A percentile compares a stretch with the other conserved stretches of the same genome.
These are phyloP conservation scores for Ptiloglossa arizonensis DNA, from an alignment of 1,140 invertebrate genomes.

Conservation along the genomic window DNA sequence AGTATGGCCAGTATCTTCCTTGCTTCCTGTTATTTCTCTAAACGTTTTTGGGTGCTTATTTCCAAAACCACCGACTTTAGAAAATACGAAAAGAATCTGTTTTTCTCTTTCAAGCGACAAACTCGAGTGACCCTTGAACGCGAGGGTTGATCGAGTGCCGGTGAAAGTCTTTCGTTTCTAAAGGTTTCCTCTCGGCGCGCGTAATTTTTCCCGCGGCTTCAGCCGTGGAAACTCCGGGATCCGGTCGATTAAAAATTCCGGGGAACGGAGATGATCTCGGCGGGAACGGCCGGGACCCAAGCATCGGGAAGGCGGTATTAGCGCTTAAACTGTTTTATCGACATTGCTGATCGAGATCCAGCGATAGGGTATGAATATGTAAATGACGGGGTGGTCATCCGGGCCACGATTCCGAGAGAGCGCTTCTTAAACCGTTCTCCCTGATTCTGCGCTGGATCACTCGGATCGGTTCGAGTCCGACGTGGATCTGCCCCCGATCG, in stretches of 20 bases:
- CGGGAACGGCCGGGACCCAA: background rate
- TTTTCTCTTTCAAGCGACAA: too few species aligned
- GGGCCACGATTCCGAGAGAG: slow-evolving; percentile 35
- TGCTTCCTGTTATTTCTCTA: too few species aligned
- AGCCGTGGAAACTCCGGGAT: background rate
- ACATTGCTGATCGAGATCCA: slow-evolving; percentile 53
- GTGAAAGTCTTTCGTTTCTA: background rate
- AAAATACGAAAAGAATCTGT: too few species aligned
- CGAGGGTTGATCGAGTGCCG: too few species aligned
- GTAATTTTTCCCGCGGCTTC: slow-evolving; percentile 5
- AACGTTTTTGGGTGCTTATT: too few species aligned
- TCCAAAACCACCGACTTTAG: too few species aligned
- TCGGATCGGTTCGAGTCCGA: background rate
- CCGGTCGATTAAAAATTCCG: slow-evolving; percentile 48
- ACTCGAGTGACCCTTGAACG: too few species aligned
- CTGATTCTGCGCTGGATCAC: slow-evolving; percentile 33
- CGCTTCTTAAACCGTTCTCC: slow-evolving; percentile 34
- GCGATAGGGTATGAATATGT: slow-evolving; percentile 63
- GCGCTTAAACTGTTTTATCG: slow-evolving; percentile 62
- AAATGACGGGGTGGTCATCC: slow-evolving; percentile 50
- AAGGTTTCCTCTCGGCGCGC: background rate
- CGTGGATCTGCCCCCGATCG: background rate
- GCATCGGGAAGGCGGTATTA: slow-evolving; percentile 39
- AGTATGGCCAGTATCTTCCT: too few species aligned
- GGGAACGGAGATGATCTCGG: slow-evolving; percentile 34